These are phyloP conservation scores for Pseudomyrmex concolor DNA, from an alignment of 1,140 invertebrate species.

Conservation along the genomic window DNA sequence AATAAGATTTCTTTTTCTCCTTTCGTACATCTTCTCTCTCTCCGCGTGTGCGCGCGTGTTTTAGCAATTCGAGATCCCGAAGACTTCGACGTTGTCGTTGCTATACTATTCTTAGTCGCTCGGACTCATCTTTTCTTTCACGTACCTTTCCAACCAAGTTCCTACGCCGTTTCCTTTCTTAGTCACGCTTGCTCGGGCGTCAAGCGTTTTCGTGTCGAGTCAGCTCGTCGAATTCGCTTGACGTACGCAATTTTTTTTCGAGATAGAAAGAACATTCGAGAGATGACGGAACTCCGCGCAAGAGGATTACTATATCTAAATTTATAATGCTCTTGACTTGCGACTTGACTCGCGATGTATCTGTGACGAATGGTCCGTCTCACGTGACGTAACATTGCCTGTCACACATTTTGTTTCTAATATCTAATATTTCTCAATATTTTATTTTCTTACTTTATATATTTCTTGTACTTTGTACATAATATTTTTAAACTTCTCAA, in stretches of 20 bases:
- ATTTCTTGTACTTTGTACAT: not conserved
- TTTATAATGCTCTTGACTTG: too few relatives aligned
- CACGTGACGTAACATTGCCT: too few relatives aligned
- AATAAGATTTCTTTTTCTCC: constrained; percentile 6
- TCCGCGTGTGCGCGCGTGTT: not conserved
- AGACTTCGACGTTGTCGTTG: constrained; percentile 41
- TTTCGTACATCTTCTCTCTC: not conserved
- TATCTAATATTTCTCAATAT: too few relatives aligned
- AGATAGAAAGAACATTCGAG: not conserved
- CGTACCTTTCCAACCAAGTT: constrained; percentile 49
- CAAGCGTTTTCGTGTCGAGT: constrained; percentile 32
- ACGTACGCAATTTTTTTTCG: constrained; percentile 7
- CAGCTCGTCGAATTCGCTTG: constrained; percentile 10
- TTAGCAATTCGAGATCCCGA: constrained; percentile 38
- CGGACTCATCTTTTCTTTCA: constrained; percentile 47
- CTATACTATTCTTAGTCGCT: constrained; percentile 62
- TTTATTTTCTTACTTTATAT: not conserved
- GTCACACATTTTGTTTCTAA: too few relatives aligned
- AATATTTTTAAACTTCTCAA: not conserved
- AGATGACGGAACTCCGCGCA: not conserved
- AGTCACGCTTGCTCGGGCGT: constrained; percentile 38
- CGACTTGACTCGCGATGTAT: constrained; percentile 3
- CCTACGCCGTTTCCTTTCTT: constrained; percentile 41
- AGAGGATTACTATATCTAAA: constrained; percentile 1
- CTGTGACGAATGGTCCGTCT: not conserved